Evolutionary conservation across 2,888 invertebrate genomes (phyloP).

Genomic region (Agonopterix heracliana): DNA sequence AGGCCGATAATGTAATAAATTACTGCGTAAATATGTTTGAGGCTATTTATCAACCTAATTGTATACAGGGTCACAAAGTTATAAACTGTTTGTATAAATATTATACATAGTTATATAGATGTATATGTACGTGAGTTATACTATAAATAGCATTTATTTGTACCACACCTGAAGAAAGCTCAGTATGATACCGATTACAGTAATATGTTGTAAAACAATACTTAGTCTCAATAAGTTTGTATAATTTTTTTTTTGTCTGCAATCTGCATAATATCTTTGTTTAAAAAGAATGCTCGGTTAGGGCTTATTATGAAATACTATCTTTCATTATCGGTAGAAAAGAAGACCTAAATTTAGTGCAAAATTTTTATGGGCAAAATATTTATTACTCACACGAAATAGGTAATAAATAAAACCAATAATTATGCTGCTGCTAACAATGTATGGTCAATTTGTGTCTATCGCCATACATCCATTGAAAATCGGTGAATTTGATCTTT

Average conservation of each 20-base stretch:
- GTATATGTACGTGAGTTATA: constrained; percentile 25
- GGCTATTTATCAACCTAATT: constrained; percentile 50
- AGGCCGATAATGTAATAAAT: constrained; percentile 40
- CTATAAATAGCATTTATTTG: constrained; percentile 57
- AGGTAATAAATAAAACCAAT: too few relatives aligned
- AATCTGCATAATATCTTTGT: constrained; percentile 35
- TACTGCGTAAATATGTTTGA: constrained; percentile 45
- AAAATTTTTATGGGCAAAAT: too few relatives aligned
- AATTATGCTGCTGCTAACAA: too few relatives aligned
- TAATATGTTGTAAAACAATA: constrained; percentile 15
- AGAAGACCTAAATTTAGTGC: too few relatives aligned
- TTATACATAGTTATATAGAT: constrained; percentile 43
- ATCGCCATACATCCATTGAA: too few relatives aligned
- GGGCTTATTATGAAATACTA: too few relatives aligned
- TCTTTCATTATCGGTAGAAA: too few relatives aligned
- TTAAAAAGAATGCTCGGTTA: constrained; percentile 13
- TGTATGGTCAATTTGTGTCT: too few relatives aligned
- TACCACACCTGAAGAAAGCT: constrained; percentile 74
- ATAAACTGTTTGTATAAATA: constrained; percentile 43
- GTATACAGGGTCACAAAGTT: constrained; percentile 65
- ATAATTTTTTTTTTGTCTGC: constrained; percentile 14
- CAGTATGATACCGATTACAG: constrained; percentile 44
- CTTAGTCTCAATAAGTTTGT: constrained; percentile 9
- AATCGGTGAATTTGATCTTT: too few relatives aligned
- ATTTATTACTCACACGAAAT: too few relatives aligned